phyloP scores from a whole-genome alignment of 2,888 invertebrate species.

The Scaeva pyrastri region DNA sequence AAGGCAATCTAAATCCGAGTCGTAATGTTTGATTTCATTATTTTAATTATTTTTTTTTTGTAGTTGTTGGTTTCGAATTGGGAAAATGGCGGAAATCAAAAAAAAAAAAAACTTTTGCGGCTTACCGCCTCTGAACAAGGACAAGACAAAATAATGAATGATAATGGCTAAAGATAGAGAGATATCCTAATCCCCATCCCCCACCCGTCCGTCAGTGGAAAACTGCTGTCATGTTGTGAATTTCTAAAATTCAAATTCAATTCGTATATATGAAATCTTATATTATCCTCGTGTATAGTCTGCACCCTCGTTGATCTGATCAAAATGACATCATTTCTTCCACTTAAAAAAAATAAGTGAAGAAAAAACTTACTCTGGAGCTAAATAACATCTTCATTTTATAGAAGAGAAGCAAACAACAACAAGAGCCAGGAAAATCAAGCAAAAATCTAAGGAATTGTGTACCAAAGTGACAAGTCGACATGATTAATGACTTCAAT shows the following conservation, averaged over 20 bases:
- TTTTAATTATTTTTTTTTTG: slow-evolving; percentile 68
- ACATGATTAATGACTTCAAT: slow-evolving; percentile 72
- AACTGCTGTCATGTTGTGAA: slow-evolving; percentile 24
- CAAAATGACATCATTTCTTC: slow-evolving; percentile 60
- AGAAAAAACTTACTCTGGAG: slow-evolving; percentile 1
- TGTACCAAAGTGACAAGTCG: slow-evolving; percentile 66
- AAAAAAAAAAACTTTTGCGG: slow-evolving; percentile 49
- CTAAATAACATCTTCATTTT: slow-evolving; percentile 47
- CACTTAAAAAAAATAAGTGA: neutral
- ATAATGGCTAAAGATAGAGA: slow-evolving; percentile 15
- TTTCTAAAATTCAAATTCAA: slow-evolving; percentile 46
- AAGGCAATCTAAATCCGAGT: slow-evolving; percentile 69
- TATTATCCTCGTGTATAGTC: neutral
- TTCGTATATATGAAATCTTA: slow-evolving; percentile 21
- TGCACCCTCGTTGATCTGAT: slow-evolving; percentile 33
- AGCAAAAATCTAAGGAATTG: slow-evolving; percentile 24
- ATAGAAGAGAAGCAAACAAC: neutral
- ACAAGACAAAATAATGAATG: slow-evolving; percentile 38
- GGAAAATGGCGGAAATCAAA: slow-evolving; percentile 35
- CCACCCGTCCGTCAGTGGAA: neutral
- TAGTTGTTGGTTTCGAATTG: neutral
- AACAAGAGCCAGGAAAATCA: neutral
- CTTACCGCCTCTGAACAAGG: slow-evolving; percentile 46
- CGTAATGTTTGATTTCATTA: slow-evolving; percentile 69
- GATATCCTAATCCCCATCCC: no score